These are phyloP conservation scores for Thumatha senex DNA, from an alignment of 2,888 invertebrate species.

Conservation along the genomic window DNA sequence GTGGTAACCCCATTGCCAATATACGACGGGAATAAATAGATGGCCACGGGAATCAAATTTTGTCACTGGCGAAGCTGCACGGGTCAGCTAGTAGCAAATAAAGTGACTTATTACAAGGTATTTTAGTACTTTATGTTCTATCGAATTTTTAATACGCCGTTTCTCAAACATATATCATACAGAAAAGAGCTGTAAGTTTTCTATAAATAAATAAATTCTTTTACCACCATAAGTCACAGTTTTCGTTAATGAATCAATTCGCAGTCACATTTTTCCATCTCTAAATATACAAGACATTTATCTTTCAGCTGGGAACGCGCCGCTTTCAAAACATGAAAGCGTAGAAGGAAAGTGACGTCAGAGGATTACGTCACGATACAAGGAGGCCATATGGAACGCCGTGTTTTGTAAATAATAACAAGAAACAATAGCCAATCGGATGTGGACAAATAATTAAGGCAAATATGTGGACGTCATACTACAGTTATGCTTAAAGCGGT, in stretches of 20 bases:
- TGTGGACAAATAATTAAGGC: slow-evolving; percentile 56
- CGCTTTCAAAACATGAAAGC: slow-evolving; percentile 43
- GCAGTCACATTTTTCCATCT: slow-evolving; percentile 30
- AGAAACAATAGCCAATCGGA: slow-evolving; percentile 61
- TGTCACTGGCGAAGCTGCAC: too few relatives aligned
- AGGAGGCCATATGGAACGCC: slow-evolving; percentile 49
- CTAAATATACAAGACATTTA: slow-evolving; percentile 40
- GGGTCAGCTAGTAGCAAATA: too few relatives aligned
- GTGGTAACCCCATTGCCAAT: too few relatives aligned
- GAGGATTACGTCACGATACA: slow-evolving; percentile 47
- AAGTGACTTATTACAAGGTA: too few relatives aligned
- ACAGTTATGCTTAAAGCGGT: not conserved
- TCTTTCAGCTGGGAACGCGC: slow-evolving; percentile 55
- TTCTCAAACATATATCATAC: slow-evolving; percentile 4
- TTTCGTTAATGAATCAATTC: slow-evolving; percentile 41
- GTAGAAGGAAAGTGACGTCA: slow-evolving; percentile 58
- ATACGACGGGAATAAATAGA: too few relatives aligned
- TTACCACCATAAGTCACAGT: slow-evolving; percentile 24
- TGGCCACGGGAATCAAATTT: too few relatives aligned
- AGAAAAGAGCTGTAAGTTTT: slow-evolving; percentile 5
- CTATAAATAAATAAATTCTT: slow-evolving; percentile 19
- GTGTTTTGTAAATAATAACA: slow-evolving; percentile 60
- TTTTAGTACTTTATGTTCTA: too few relatives aligned
- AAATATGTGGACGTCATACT: slow-evolving; percentile 43
- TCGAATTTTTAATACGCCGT: too few relatives aligned